These are phyloP conservation scores for Sarotherodon lohbergeri DNA, from an alignment of 2,113 vertebrate genomes.

Conservation along the genomic window DNA sequence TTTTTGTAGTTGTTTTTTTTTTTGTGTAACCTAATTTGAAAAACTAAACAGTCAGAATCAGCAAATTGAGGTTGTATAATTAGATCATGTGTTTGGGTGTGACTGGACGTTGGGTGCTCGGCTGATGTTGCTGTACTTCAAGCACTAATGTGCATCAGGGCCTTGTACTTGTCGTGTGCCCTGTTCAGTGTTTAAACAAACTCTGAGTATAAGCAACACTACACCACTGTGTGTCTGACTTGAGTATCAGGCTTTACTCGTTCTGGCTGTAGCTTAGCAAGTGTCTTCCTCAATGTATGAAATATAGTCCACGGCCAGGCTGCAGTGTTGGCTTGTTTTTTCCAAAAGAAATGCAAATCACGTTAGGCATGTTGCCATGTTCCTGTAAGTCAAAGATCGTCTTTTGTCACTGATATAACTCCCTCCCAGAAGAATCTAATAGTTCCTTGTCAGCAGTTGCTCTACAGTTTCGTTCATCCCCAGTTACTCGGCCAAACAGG, in stretches of 20 bases:
- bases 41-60: neutral
- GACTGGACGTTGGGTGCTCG: neutral
- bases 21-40: neutral
- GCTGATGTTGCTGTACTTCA: neutral
- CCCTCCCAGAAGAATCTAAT: neutral
- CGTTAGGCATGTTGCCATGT: neutral
- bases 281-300: neutral
- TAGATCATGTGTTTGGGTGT: neutral
- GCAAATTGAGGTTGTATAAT: neutral
- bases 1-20: no score
- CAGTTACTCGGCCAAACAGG: fast-evolving
- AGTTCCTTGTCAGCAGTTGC: neutral
- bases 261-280: neutral
- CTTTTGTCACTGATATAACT: fast-evolving
- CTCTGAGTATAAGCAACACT: neutral
- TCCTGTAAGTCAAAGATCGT: neutral
- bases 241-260: constrained; percentile 12
- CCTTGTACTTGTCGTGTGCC: neutral
- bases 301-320: neutral
- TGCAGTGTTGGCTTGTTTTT: neutral
- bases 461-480: neutral
- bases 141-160: no score
- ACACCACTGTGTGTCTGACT: neutral
- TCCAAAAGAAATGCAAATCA: neutral
- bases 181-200: neutral